A percentile compares a stretch with the other conserved stretches of the same genome.
phyloP scores from a whole-genome alignment of 2,888 invertebrate genomes.

The Volucella inanis region DNA sequence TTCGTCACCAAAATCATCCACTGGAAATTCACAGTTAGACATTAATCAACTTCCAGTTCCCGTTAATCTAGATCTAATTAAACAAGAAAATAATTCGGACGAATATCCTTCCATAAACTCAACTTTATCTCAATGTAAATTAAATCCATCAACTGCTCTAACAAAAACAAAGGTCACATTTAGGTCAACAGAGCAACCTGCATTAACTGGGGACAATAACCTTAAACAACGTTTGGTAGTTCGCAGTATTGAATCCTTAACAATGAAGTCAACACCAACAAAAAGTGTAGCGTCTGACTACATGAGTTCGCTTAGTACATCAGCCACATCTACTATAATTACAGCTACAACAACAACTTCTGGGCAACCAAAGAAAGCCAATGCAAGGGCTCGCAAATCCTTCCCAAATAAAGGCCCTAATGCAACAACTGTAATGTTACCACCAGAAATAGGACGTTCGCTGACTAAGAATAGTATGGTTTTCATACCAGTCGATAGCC shows the following conservation, averaged over 20 bases:
- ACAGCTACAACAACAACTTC: conserved; percentile 9
- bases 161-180: not conserved
- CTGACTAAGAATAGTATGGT: conserved; percentile 81
- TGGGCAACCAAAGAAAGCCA: conserved; percentile 48
- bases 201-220: conserved; percentile 80
- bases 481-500: conserved; percentile 80
- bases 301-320: not conserved
- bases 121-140: not conserved
- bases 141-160: conserved; percentile 10
- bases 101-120: conserved; percentile 76
- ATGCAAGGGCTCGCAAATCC: conserved; percentile 60
- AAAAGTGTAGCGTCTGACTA: conserved; percentile 50
- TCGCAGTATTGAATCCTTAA: conserved; percentile 60
- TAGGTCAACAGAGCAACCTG: conserved; percentile 75
- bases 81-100: conserved; percentile 79
- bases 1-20: not conserved
- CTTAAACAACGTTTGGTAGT: conserved; percentile 79
- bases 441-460: conserved; percentile 65
- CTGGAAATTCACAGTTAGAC: not conserved
- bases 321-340: not conserved
- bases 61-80: conserved; percentile 69
- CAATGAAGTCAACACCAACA: conserved; percentile 45
- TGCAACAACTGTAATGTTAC: conserved; percentile 43
- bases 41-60: conserved; percentile 5
- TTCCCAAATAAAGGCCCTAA: conserved; percentile 64